Evolutionary conservation across 2,888 invertebrate species (phyloP).

Genomic region (Bursaphelenchus okinawaensis): DNA sequence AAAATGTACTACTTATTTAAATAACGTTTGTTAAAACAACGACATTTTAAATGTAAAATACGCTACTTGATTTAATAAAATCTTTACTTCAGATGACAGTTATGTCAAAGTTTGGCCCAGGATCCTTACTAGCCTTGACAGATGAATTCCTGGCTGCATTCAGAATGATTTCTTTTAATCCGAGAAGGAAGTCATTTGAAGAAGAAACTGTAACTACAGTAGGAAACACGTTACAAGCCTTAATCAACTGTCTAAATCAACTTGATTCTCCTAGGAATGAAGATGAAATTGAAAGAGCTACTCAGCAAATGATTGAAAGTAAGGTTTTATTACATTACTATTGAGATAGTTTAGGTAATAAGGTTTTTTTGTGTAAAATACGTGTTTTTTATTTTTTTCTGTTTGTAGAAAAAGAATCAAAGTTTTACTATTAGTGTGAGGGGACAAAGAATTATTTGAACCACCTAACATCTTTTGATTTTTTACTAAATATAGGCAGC

Average conservation of each 20-base stretch:
- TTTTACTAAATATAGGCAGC: neutral
- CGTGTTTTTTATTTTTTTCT: too few relatives aligned
- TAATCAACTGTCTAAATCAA: neutral
- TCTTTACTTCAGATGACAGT: conserved; percentile 23
- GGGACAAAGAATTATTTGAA: too few relatives aligned
- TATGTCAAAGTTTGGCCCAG: conserved; percentile 23
- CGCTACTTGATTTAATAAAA: too few relatives aligned
- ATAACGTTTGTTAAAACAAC: neutral
- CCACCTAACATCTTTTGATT: too few relatives aligned
- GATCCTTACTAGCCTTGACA: conserved; percentile 18
- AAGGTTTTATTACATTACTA: neutral
- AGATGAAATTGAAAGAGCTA: neutral
- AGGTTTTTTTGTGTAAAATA: too few relatives aligned
- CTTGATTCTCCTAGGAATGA: neutral
- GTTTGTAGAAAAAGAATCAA: too few relatives aligned
- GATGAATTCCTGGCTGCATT: conserved; percentile 36
- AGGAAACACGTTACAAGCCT: conserved; percentile 5
- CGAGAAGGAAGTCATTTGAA: conserved; percentile 13
- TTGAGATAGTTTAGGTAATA: neutral
- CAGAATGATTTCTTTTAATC: conserved; percentile 37
- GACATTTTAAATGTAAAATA: too few relatives aligned
- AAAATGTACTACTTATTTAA: neutral
- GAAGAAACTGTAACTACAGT: conserved; percentile 2
- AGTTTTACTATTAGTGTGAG: too few relatives aligned
- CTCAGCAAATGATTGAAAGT: neutral